Conservation (phyloP, 53 echinoderm and acorn worm species). For the Arbacia lixula region DNA sequence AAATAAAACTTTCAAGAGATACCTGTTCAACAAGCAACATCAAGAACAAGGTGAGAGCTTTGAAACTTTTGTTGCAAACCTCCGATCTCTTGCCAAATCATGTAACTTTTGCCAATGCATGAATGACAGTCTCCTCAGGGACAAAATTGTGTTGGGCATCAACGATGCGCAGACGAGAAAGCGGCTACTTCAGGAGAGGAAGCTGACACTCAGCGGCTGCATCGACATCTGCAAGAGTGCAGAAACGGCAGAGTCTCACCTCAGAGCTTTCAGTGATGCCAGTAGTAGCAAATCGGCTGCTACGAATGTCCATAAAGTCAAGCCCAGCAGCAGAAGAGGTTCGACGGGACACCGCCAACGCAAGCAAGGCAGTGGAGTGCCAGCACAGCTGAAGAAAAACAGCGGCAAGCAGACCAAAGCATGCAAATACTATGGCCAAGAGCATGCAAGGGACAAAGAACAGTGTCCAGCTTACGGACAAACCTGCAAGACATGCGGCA, state of each 20-base stretch:
- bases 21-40: constrained; percentile 29
- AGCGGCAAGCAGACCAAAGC: neutral
- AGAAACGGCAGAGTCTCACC: constrained; percentile 18
- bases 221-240: too few relatives aligned
- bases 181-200: too few relatives aligned
- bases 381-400: neutral
- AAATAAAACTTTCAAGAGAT: constrained; percentile 31
- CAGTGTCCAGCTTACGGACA: constrained; percentile 52
- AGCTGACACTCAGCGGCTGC: too few relatives aligned
- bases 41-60: constrained; percentile 46
- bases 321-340: neutral
- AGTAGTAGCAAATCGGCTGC: neutral
- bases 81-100: constrained; percentile 8
- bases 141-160: too few relatives aligned
- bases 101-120: constrained; percentile 58
- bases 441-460: constrained; percentile 6
- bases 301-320: constrained; percentile 4
- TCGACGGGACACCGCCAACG: neutral
- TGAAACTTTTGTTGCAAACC: constrained; percentile 21
- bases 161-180: too few relatives aligned
- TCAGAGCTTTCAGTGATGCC: constrained; percentile 5
- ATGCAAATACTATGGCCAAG: constrained; percentile 18
- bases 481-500: constrained; percentile 32
- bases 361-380: neutral
- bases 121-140: constrained; percentile 13